Evolutionary conservation across 2,888 invertebrate species (phyloP).

Genomic region (Machimus rusticus): DNA sequence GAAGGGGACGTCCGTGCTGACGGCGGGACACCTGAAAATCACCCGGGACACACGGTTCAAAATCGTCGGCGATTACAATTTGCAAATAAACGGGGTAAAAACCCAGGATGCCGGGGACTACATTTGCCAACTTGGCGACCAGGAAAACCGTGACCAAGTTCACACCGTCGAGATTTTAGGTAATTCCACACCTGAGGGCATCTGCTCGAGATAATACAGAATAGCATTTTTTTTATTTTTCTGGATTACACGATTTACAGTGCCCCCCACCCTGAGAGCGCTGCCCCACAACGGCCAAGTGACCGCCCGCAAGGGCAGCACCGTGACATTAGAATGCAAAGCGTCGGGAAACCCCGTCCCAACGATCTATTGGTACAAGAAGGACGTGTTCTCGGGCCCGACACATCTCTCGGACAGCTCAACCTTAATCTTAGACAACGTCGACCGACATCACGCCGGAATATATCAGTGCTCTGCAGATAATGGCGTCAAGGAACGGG

Average conservation of each 20-base stretch:
- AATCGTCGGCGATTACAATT: constrained; percentile 73
- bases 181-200: constrained; percentile 48
- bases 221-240: constrained; percentile 28
- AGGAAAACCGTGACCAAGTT: constrained; percentile 74
- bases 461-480: constrained; percentile 66
- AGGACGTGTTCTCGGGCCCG: constrained; percentile 62
- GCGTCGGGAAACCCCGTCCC: constrained; percentile 78
- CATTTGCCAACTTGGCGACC: constrained; percentile 76
- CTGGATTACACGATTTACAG: constrained; percentile 54
- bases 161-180: constrained; percentile 76
- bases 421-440: constrained; percentile 64
- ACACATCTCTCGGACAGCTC: constrained; percentile 64
- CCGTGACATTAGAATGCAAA: constrained; percentile 74
- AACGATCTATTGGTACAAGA: constrained; percentile 74
- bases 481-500: constrained; percentile 66
- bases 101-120: constrained; percentile 78
- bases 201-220: background rate
- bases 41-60: constrained; percentile 72
- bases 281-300: constrained; percentile 72
- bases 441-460: constrained; percentile 66
- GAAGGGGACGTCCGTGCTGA: constrained; percentile 73
- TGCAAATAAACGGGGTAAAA: constrained; percentile 74
- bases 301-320: constrained; percentile 73
- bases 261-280: constrained; percentile 73
- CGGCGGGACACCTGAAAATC: constrained; percentile 76